Evolutionary conservation across 2,888 invertebrate species (phyloP).

Genomic region (Tethea ocularis): DNA sequence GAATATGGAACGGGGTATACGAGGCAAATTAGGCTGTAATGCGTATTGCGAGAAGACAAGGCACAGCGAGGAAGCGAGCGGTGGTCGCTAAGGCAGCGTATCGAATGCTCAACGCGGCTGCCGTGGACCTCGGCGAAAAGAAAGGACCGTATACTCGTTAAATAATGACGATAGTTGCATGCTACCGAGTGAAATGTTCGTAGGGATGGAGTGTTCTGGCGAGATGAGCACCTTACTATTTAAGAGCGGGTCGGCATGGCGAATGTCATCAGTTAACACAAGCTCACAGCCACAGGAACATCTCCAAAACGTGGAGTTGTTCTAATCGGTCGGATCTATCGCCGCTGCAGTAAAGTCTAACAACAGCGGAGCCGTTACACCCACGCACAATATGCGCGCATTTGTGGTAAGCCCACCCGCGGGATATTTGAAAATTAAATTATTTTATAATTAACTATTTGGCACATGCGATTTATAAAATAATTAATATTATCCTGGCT

Average conservation of each 20-base stretch:
- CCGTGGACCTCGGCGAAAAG: conserved; percentile 73
- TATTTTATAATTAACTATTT: conserved; percentile 48
- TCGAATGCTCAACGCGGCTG: conserved; percentile 62
- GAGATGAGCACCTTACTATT: conserved; percentile 81
- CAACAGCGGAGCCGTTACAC: conserved; percentile 39
- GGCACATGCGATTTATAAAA: conserved; percentile 58
- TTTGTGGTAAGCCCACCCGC: conserved; percentile 77
- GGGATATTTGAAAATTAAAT: conserved; percentile 30
- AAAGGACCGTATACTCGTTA: conserved; percentile 79
- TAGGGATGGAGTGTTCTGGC: conserved; percentile 80
- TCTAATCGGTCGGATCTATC: conserved; percentile 45
- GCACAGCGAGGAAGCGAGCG: conserved; percentile 52
- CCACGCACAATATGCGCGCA: conserved; percentile 76
- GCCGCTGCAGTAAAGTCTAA: conserved; percentile 50
- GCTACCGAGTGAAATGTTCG: conserved; percentile 79
- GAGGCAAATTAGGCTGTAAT: conserved; percentile 47
- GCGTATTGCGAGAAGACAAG: conserved; percentile 25
- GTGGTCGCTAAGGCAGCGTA: conserved; percentile 65
- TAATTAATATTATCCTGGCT: background rate
- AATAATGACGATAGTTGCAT: conserved; percentile 81
- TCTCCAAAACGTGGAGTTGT: conserved; percentile 65
- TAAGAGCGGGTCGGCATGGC: conserved; percentile 78
- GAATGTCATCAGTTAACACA: conserved; percentile 82
- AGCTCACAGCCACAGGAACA: conserved; percentile 73
- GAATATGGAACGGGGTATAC: conserved; percentile 20